Conservation (phyloP, 2,797 vertebrate species). For the Poeciliopsis paucimaculata region DNA sequence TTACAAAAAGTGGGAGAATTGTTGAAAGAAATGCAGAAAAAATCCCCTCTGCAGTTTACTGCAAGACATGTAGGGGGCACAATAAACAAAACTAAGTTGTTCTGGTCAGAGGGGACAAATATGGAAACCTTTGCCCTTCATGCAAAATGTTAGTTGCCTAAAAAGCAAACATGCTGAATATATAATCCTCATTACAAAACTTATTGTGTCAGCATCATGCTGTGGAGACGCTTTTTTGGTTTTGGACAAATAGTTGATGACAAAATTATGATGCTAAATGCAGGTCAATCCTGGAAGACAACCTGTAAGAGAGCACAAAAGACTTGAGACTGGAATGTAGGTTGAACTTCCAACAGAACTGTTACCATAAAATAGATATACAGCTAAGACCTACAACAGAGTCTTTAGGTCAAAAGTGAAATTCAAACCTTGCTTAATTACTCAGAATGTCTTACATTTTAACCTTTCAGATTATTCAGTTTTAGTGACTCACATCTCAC, state of each 20-base stretch:
- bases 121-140: not conserved
- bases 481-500: not conserved
- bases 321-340: not conserved
- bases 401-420: not conserved
- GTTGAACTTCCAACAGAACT: not conserved
- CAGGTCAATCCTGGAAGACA: not conserved
- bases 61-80: not conserved
- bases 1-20: not conserved
- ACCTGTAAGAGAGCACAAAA: not conserved
- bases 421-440: not conserved
- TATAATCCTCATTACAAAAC: not conserved
- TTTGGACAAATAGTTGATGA: not conserved
- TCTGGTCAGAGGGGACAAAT: not conserved
- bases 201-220: no score
- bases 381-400: not conserved
- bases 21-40: not conserved
- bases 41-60: not conserved
- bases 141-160: not conserved
- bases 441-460: not conserved
- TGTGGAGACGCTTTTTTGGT: not conserved
- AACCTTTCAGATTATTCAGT: not conserved
- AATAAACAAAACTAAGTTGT: not conserved
- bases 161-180: not conserved
- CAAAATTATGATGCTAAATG: not conserved
- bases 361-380: not conserved